These are phyloP conservation scores for Apolygus lucorum DNA, from an alignment of 1,140 invertebrate genomes.

Conservation along the genomic window DNA sequence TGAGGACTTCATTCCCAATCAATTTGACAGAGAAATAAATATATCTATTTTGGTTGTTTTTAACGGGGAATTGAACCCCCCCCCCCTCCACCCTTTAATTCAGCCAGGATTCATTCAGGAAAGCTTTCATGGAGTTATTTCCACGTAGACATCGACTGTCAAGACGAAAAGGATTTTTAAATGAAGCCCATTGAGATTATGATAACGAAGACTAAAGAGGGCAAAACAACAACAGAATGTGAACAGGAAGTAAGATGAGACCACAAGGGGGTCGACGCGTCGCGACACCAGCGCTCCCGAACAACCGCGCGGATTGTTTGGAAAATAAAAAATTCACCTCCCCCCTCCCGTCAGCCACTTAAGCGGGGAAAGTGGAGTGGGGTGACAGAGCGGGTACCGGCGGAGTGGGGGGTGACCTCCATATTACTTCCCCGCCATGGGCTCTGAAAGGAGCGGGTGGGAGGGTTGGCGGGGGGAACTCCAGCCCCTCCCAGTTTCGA, in stretches of 20 bases:
- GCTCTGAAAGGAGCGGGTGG: background rate
- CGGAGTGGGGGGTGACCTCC: constrained; percentile 12
- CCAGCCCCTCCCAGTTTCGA: background rate
- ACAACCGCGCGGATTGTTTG: background rate
- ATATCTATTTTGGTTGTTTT: no score
- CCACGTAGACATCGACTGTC: no score
- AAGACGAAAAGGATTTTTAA: no score
- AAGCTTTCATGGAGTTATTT: no score
- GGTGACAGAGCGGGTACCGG: background rate
- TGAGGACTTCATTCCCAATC: no score
- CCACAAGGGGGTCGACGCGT: background rate
- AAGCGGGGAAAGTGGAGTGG: background rate
- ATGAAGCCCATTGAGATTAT: no score
- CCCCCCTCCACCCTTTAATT: no score
- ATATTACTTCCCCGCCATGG: constrained; percentile 6
- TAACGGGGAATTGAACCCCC: no score
- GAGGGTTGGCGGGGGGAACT: background rate
- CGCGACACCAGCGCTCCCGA: background rate
- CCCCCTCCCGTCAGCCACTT: background rate
- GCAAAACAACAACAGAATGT: background rate
- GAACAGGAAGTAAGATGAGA: background rate
- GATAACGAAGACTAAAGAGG: no score
- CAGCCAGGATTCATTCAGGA: no score
- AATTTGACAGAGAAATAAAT: no score
- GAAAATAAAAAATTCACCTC: background rate